Evolutionary conservation across 2,888 invertebrate genomes (phyloP).

Genomic region (Alviniconcha strummeri): DNA sequence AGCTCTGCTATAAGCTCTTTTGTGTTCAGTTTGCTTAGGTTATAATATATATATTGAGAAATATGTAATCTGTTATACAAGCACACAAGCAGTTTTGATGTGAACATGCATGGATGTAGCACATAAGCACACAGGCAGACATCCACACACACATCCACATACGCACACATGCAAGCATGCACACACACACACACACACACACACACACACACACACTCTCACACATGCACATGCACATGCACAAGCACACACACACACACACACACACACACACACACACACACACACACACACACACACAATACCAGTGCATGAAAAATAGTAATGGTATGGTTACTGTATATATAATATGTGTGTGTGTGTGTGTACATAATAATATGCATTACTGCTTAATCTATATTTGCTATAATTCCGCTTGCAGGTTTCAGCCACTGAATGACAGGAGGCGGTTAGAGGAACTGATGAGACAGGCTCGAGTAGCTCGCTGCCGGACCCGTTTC

Average conservation of each 20-base stretch:
- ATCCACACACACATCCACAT: too few relatives aligned
- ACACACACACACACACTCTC: neutral
- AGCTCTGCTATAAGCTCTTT: too few relatives aligned
- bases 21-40: too few relatives aligned
- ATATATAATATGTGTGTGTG: neutral
- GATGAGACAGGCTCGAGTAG: slow-evolving; percentile 82
- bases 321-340: too few relatives aligned
- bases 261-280: neutral
- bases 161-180: neutral
- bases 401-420: slow-evolving; percentile 35
- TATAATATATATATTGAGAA: neutral
- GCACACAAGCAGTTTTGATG: too few relatives aligned
- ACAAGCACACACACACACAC: neutral
- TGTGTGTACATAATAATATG: too few relatives aligned
- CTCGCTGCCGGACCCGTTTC: slow-evolving; percentile 85
- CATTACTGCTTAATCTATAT: too few relatives aligned
- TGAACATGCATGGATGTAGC: too few relatives aligned
- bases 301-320: too few relatives aligned
- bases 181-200: neutral
- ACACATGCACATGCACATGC: neutral
- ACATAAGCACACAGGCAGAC: too few relatives aligned
- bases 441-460: slow-evolving; percentile 77
- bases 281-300: too few relatives aligned
- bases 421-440: slow-evolving; percentile 65
- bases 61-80: too few relatives aligned